Evolutionary conservation across 2,888 invertebrate genomes (phyloP).

Genomic region (Scaptomyza tumidula): DNA sequence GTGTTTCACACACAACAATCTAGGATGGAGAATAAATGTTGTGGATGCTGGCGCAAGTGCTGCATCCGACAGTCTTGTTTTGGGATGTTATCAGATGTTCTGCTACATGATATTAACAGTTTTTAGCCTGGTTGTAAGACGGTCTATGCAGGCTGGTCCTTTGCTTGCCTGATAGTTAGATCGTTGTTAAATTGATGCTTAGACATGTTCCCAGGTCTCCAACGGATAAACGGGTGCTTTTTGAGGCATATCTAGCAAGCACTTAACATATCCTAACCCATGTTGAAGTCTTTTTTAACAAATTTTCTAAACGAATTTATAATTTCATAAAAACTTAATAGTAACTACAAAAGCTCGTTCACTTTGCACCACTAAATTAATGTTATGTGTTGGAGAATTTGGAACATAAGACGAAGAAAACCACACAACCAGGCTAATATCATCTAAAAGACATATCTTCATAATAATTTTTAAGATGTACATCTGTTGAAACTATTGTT

Average conservation of each 20-base stretch:
- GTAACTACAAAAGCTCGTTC: neutral
- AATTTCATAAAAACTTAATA: constrained; percentile 40
- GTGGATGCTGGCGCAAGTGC: constrained; percentile 84
- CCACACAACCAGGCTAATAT: constrained; percentile 83
- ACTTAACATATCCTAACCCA: constrained; percentile 55
- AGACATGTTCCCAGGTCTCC: constrained; percentile 20
- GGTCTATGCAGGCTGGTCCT: constrained; percentile 35
- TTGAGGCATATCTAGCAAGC: constrained; percentile 44
- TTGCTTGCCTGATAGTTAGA: constrained; percentile 82
- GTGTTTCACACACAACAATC: constrained; percentile 96
- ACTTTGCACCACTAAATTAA: neutral
- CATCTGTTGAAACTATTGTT: constrained; percentile 67
- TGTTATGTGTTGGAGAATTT: constrained; percentile 17
- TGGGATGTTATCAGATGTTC: constrained; percentile 46
- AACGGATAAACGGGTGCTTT: constrained; percentile 11
- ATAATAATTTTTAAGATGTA: constrained; percentile 82
- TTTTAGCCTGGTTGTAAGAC: constrained; percentile 80
- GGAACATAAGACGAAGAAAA: constrained; percentile 21
- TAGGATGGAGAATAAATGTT: constrained; percentile 97
- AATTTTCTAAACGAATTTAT: constrained; percentile 63
- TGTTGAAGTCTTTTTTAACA: constrained; percentile 24
- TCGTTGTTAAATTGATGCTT: constrained; percentile 15
- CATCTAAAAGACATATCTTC: constrained; percentile 85
- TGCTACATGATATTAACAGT: constrained; percentile 70
- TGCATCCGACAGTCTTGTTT: constrained; percentile 22